Percentiles rank a stretch among this genome's conserved stretches.
phyloP scores from a whole-genome alignment of 2,113 vertebrate species.

The Cacatua alba region DNA sequence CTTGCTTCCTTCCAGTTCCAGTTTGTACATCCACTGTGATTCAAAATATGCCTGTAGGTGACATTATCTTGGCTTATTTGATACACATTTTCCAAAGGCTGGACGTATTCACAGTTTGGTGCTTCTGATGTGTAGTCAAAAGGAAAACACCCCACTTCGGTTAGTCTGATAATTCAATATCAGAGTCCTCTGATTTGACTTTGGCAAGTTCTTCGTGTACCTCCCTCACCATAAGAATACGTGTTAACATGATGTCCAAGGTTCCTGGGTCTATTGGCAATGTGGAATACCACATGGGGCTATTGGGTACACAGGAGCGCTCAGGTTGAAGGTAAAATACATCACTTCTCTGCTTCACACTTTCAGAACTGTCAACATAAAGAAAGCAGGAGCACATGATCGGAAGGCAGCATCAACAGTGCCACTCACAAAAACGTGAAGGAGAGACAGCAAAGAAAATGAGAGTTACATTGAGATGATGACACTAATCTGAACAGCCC shows the following conservation, averaged over 20 bases:
- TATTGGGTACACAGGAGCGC: constrained; percentile 94
- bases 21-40: constrained; percentile 73
- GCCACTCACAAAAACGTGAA: neutral
- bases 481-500: neutral
- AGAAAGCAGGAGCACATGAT: neutral
- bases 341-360: constrained; percentile 92
- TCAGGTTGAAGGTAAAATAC: constrained; percentile 96
- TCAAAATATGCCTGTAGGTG: constrained; percentile 65
- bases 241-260: constrained; percentile 93
- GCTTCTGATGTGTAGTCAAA: constrained; percentile 72
- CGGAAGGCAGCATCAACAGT: neutral
- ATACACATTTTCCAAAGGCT: constrained; percentile 70
- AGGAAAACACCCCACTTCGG: constrained; percentile 63
- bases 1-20: constrained; percentile 72
- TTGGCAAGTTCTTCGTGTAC: constrained; percentile 86
- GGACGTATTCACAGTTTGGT: constrained; percentile 83
- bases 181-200: constrained; percentile 84
- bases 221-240: constrained; percentile 93
- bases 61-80: constrained; percentile 42
- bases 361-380: constrained; percentile 83
- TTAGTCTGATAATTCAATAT: constrained; percentile 83
- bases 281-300: constrained; percentile 96
- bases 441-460: neutral
- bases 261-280: constrained; percentile 87
- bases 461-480: neutral